phyloP scores from a whole-genome alignment of 2,888 invertebrate genomes.

The Latrodectus elegans region DNA sequence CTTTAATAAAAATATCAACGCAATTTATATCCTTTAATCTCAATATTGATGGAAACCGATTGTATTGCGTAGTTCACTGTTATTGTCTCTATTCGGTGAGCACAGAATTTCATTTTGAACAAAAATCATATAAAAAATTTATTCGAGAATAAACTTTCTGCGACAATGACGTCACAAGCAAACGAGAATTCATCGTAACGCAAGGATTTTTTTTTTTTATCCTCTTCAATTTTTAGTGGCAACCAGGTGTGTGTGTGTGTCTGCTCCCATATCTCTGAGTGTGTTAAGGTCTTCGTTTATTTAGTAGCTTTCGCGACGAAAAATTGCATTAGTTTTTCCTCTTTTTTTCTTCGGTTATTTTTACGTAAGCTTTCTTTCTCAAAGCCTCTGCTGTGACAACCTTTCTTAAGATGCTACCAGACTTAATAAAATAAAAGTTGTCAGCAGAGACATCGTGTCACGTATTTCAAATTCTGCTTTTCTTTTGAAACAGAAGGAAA shows the following conservation, averaged over 20 bases:
- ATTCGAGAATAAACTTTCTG: background rate
- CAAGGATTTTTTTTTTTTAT: constrained; percentile 9
- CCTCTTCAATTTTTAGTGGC: constrained; percentile 2
- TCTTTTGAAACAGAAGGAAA: background rate
- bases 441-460: background rate
- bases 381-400: background rate
- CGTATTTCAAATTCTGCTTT: background rate
- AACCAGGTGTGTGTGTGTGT: constrained; percentile 22
- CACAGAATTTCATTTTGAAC: too few species aligned
- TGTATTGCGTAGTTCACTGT: too few species aligned
- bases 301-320: constrained; percentile 11
- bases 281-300: constrained; percentile 20
- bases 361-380: background rate
- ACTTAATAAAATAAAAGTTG: constrained; percentile 30
- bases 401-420: background rate
- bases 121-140: background rate
- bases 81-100: too few species aligned
- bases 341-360: background rate
- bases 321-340: background rate
- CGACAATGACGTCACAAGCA: background rate
- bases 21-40: too few species aligned
- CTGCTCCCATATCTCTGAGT: background rate
- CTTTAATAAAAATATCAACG: too few species aligned
- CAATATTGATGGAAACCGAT: too few species aligned
- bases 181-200: background rate